phyloP scores from a whole-genome alignment of 2,888 invertebrate species.

The Selenia dentaria region DNA sequence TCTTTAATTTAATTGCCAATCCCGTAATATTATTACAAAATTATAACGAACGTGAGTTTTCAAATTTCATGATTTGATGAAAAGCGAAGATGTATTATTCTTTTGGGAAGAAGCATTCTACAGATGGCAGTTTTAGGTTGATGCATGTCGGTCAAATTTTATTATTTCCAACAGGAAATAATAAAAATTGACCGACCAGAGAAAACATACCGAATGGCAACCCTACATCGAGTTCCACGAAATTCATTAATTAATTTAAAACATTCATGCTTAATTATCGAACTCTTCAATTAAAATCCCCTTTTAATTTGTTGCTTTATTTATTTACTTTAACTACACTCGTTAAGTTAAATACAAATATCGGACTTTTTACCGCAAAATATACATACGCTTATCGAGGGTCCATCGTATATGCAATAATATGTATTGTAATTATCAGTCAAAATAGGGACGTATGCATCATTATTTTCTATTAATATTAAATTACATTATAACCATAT shows the following conservation, averaged over 20 bases:
- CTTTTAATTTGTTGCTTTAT: constrained; percentile 76
- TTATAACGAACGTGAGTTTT: too few relatives aligned
- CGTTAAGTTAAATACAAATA: constrained; percentile 56
- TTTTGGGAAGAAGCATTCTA: too few relatives aligned
- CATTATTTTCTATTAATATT: too few relatives aligned
- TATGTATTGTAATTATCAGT: constrained; percentile 40
- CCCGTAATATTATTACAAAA: too few relatives aligned
- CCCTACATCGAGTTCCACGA: constrained; percentile 55
- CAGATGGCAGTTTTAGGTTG: too few relatives aligned
- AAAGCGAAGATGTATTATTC: too few relatives aligned
- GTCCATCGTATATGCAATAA: constrained; percentile 34
- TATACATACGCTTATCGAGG: constrained; percentile 42
- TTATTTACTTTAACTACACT: constrained; percentile 53
- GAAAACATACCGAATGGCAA: constrained; percentile 6
- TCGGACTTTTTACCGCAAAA: constrained; percentile 46
- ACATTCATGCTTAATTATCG: constrained; percentile 81
- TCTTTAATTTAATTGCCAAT: too few relatives aligned
- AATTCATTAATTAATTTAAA: constrained; percentile 79
- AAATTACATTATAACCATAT: too few relatives aligned
- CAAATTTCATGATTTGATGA: too few relatives aligned
- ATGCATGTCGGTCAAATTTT: too few relatives aligned
- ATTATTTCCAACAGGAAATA: too few relatives aligned
- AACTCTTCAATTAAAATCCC: constrained; percentile 76
- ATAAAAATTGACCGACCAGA: background rate
- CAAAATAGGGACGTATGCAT: too few relatives aligned